Base-by-base conservation (phyloP, 2,797 vertebrate genomes). In the Ataeniobius toweri region DNA sequence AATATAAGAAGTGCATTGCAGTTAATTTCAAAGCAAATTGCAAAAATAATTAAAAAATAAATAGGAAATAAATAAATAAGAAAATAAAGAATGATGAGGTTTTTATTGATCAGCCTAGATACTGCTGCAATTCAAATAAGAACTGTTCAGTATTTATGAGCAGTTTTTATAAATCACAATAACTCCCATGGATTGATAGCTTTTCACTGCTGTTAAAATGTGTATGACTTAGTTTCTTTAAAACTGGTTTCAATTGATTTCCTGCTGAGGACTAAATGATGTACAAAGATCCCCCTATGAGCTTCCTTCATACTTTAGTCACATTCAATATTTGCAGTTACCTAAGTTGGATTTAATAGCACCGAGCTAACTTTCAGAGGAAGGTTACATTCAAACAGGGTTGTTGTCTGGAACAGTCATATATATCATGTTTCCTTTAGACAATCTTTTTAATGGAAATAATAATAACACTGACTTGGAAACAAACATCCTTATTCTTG, bases 321-420 rank as follows among this genome's bases (percentile, higher is more conserved):
- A 81, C 80, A 80, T 89, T 76, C 80, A 80, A 87, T 87, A 87
- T 84, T 76, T 85, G 81, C 71, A 80, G 81, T 86, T 77, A 85
- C 77, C 86, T 71, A 56, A 50, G 80, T 74, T 69, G 77, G 81
- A 80, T 88, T 85, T 81, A 85, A 78, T 75, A 84, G 58, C 83
- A 48, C 20, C 1, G 56, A 69, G 77, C 74, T 44, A 74, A 80
- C 76, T 77, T 81, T 65, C 41, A 26, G n/a, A 65, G 20, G 77
- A 79, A 79, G 55, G 39, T 51, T 77, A 76, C 71, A 71, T 51
- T 2, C 26, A 59, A 26, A 56, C 28, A 8, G 13, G 6, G 68
- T 3, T 22, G 26, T 2, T 20, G 51, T 73, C 18, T 70, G 36
- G 31, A 79, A 75, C 22, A 44, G 28, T 76, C 36, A 71, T 68